phyloP scores from a whole-genome alignment of 2,888 invertebrate genomes.

The Agelastica alni region DNA sequence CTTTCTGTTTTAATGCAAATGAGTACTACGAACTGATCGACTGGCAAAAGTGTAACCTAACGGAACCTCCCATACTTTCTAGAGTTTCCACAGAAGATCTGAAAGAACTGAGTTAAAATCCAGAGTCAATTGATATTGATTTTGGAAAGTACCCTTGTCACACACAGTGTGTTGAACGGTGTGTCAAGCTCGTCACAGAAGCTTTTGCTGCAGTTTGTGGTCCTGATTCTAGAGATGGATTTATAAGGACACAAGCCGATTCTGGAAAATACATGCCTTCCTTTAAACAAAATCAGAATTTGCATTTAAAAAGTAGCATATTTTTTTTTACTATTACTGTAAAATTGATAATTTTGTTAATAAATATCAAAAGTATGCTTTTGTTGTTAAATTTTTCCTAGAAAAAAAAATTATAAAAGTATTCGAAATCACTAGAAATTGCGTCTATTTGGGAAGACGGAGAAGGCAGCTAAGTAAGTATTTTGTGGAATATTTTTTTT shows the following conservation, averaged over 20 bases:
- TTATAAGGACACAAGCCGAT: slow-evolving; percentile 10
- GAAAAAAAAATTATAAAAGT: slow-evolving; percentile 2
- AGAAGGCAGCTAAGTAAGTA: slow-evolving; percentile 2
- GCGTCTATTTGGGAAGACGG: background rate
- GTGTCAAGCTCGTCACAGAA: slow-evolving; percentile 14
- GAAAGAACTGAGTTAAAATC: background rate
- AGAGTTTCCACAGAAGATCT: background rate
- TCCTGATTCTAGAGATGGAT: slow-evolving; percentile 14
- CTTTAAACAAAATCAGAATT: slow-evolving; percentile 1
- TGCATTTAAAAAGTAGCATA: slow-evolving; percentile 1
- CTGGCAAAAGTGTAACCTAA: slow-evolving; percentile 30
- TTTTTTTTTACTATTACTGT: slow-evolving; percentile 1
- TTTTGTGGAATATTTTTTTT: slow-evolving; percentile 1
- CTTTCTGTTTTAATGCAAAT: slow-evolving; percentile 26
- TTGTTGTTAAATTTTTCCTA: slow-evolving; percentile 1
- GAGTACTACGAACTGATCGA: slow-evolving; percentile 33
- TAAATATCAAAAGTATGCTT: slow-evolving; percentile 2
- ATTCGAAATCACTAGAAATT: background rate
- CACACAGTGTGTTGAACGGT: slow-evolving; percentile 14
- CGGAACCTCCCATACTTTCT: slow-evolving; percentile 20
- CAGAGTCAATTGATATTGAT: slow-evolving; percentile 1
- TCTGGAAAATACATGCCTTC: slow-evolving; percentile 1
- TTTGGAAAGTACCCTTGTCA: slow-evolving; percentile 12
- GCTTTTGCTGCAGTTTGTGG: slow-evolving; percentile 17
- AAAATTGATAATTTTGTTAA: slow-evolving; percentile 2